Evolutionary conservation across 2,888 invertebrate genomes (phyloP).

Genomic region (Stomorhina lunata): DNA sequence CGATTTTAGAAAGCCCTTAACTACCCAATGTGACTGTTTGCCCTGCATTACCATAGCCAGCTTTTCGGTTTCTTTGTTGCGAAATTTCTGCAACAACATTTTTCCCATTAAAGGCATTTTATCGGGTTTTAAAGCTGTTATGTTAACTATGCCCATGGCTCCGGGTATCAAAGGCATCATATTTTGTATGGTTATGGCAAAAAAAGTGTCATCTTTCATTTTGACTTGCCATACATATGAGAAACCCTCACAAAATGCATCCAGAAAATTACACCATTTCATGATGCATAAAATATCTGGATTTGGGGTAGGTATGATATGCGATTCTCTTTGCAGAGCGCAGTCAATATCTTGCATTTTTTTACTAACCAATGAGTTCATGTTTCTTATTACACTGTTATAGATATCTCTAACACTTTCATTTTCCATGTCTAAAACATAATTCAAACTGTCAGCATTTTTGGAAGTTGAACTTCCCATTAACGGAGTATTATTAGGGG

Average conservation of each 20-base stretch:
- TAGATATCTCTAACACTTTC: conserved; percentile 70
- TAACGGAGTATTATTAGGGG: neutral
- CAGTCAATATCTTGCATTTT: conserved; percentile 78
- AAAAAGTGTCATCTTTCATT: conserved; percentile 69
- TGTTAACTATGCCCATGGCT: conserved; percentile 76
- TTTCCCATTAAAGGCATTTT: conserved; percentile 73
- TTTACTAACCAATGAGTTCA: conserved; percentile 77
- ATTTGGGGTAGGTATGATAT: conserved; percentile 75
- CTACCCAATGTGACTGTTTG: conserved; percentile 73
- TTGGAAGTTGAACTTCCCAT: neutral
- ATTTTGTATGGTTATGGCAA: conserved; percentile 75
- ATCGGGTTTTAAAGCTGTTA: conserved; percentile 69
- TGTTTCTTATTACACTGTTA: conserved; percentile 75
- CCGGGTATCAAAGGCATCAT: conserved; percentile 76
- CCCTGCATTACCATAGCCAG: conserved; percentile 78
- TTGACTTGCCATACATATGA: conserved; percentile 78
- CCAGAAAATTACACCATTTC: conserved; percentile 77
- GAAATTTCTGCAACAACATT: conserved; percentile 72
- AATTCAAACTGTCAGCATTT: neutral
- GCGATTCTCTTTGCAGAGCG: conserved; percentile 76
- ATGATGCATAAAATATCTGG: conserved; percentile 77
- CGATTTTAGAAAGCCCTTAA: conserved; percentile 75
- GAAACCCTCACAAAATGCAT: conserved; percentile 74
- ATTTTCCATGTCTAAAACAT: conserved; percentile 22
- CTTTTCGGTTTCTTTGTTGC: conserved; percentile 70